These are phyloP conservation scores for Parelbella ahira DNA, from an alignment of 2,888 invertebrate species.

Conservation along the genomic window DNA sequence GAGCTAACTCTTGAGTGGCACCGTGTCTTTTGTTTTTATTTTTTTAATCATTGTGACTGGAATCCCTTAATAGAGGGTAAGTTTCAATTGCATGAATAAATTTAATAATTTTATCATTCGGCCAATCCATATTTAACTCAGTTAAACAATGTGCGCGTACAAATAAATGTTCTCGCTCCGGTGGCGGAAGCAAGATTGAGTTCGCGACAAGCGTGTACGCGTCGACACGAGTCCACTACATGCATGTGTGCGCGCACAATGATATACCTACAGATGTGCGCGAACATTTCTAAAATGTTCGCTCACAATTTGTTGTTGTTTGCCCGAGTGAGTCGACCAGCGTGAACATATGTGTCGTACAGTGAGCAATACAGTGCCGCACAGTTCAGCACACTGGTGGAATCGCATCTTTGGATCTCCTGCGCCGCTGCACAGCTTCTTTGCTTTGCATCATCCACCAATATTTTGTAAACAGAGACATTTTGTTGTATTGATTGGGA, in stretches of 20 bases:
- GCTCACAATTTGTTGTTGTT: constrained; percentile 27
- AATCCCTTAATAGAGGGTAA: too few species aligned
- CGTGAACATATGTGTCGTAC: constrained; percentile 31
- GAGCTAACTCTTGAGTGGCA: too few species aligned
- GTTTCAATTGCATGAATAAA: too few species aligned
- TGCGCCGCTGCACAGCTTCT: too few species aligned
- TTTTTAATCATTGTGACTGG: too few species aligned
- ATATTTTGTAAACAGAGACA: too few species aligned
- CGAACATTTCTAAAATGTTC: constrained; percentile 29
- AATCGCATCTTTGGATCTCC: constrained; percentile 1
- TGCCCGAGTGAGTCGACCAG: constrained; percentile 26
- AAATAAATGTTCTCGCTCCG: constrained; percentile 30
- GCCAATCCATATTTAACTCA: constrained; percentile 26
- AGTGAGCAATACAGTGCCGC: constrained; percentile 30
- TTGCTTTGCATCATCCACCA: too few species aligned
- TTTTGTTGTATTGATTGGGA: too few species aligned
- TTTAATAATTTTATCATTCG: constrained; percentile 27
- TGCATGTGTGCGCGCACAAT: constrained; percentile 29
- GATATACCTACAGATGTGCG: constrained; percentile 29
- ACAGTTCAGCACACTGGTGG: constrained; percentile 22
- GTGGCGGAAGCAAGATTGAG: constrained; percentile 32
- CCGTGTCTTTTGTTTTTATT: too few species aligned
- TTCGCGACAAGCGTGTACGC: constrained; percentile 23
- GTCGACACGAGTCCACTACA: constrained; percentile 24
- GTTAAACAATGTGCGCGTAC: constrained; percentile 26